Evolutionary conservation across 2,113 vertebrate species (phyloP).

Genomic region (Eretmochelys imbricata): DNA sequence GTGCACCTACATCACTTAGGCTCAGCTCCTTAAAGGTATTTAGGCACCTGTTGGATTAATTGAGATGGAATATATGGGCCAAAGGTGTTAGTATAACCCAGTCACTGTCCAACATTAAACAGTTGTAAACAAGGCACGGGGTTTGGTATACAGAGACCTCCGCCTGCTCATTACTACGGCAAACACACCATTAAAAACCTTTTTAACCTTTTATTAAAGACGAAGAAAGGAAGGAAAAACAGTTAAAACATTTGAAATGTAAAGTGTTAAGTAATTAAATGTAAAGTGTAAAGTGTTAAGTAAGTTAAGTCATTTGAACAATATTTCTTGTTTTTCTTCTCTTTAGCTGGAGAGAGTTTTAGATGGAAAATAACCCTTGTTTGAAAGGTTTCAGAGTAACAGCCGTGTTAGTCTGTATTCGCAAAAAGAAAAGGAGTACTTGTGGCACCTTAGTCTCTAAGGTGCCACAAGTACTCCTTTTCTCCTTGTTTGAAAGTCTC

Average conservation of each 20-base stretch:
- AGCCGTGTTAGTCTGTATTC: no score
- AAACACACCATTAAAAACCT: not conserved
- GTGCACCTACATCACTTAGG: not conserved
- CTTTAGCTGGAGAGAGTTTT: not conserved
- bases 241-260: not conserved
- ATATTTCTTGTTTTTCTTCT: not conserved
- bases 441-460: no score
- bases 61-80: not conserved
- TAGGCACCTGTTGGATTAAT: not conserved
- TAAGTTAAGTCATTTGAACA: not conserved
- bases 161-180: not conserved
- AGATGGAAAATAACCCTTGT: not conserved
- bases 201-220: not conserved
- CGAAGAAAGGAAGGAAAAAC: not conserved
- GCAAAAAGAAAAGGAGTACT: no score
- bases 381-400: not conserved
- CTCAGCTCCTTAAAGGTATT: not conserved
- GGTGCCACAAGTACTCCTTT: no score
- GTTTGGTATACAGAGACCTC: not conserved
- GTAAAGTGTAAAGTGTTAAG: not conserved
- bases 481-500: not conserved
- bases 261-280: not conserved
- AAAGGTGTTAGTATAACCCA: not conserved
- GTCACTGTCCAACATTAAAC: not conserved
- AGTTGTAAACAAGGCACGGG: not conserved